Percentiles rank a stretch among this genome's conserved stretches.
Evolutionary conservation across 1,140 invertebrate genomes (phyloP).

Genomic region (Drosophila biarmipes): DNA sequence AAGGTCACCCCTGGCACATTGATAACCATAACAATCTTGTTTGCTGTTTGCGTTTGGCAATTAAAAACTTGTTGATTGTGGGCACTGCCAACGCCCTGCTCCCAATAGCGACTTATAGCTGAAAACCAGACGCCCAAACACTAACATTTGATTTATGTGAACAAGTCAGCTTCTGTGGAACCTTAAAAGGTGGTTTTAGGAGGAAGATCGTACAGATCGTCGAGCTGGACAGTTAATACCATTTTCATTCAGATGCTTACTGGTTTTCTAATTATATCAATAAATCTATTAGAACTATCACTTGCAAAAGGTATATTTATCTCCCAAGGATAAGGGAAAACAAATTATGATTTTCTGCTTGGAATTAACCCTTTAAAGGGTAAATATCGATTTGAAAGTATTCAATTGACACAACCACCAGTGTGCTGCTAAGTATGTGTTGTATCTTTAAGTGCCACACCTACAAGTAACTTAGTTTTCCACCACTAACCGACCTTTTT

Average conservation of each 20-base stretch:
- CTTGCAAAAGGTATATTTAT: too few relatives aligned
- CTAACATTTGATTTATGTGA: conserved; percentile 64
- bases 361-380: too few relatives aligned
- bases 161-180: conserved; percentile 6
- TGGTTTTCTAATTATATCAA: not conserved
- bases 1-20: conserved; percentile 35
- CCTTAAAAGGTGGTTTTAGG: conserved; percentile 20
- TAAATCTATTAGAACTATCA: too few relatives aligned
- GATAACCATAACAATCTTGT: conserved; percentile 46
- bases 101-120: conserved; percentile 22
- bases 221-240: not conserved
- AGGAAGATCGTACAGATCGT: not conserved
- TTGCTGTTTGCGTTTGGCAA: conserved; percentile 51
- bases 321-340: too few relatives aligned
- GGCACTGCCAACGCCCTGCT: conserved; percentile 24
- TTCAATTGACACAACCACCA: too few relatives aligned
- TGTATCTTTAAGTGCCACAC: too few relatives aligned
- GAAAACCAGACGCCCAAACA: conserved; percentile 47
- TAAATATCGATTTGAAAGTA: too few relatives aligned
- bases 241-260: not conserved
- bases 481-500: not conserved
- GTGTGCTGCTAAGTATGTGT: not conserved
- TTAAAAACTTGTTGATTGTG: conserved; percentile 79
- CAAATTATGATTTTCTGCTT: too few relatives aligned
- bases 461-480: not conserved